Base-by-base conservation (phyloP, 2,888 invertebrate genomes). In the Ochropacha duplaris region DNA sequence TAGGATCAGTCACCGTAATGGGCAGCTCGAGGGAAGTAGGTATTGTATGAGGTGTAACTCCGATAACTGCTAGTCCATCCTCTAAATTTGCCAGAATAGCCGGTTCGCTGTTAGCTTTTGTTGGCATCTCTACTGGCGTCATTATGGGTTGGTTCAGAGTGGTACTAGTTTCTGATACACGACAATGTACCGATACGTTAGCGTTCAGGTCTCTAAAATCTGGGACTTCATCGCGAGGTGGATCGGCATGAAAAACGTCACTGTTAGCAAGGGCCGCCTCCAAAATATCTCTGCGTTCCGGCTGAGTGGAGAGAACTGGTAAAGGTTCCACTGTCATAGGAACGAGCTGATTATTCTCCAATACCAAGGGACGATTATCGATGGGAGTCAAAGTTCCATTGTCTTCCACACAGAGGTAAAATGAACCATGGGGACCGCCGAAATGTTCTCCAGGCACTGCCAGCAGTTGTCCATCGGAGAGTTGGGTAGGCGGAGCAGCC, bases 91-190 rank as follows among this genome's bases (percentile, higher is more conserved):
- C 69, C n/a, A 86, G 78, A 55, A 86, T 68, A 1, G 84, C 63
- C 22, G 85, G 86, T 66, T 84, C 87, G 22, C 71, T 70, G 58
- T 81, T 84, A n/a, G 66, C 84, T 62, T 88, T 95, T 39, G 93
- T 93, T 5, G 96, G 96, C 24, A 95, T 94, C 83, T 97, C 97
- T 26, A 96, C 86, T 0, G 97, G 95, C 1, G 97, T 96, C 97
- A 97, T 97, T 56, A 97, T 97, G 0, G 97, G 96, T 82, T 95
- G 96, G 76, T 96, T 94, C 16, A 96, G 90, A 12, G 95, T 94
- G 4, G 96, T 93, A 68, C 96, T 96, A 0, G 97, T 97, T 82
- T 96, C 97, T 4, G 95, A 94, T 0, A 96, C 96, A 64, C 95
- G 94, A 58, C 95, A 83, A 84, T 94, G 86, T 71, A 93, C 79